Percentiles rank a stretch among this genome's conserved stretches.
phyloP scores from a whole-genome alignment of 2,113 vertebrate species.

The Trematomus loennbergii region DNA sequence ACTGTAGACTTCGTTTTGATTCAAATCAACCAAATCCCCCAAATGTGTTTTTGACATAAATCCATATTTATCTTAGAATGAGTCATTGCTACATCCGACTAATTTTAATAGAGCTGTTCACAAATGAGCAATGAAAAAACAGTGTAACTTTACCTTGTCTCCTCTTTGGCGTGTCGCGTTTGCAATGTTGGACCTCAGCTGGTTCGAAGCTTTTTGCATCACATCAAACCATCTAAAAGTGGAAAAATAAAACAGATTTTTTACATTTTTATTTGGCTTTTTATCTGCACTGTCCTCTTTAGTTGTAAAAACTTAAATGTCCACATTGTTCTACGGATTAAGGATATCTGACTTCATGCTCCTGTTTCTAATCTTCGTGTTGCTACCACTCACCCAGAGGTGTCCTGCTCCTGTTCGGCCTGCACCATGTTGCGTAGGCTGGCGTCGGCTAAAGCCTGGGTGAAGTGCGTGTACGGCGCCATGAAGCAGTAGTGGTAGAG shows the following conservation, averaged over 20 bases:
- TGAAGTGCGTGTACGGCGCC: slow-evolving; percentile 98
- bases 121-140: background rate
- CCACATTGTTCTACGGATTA: too few relatives aligned
- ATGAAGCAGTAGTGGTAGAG: slow-evolving; percentile 99
- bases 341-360: too few relatives aligned
- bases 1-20: too few relatives aligned
- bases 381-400: slow-evolving; percentile 87
- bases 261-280: background rate
- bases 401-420: slow-evolving; percentile 92
- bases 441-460: slow-evolving; percentile 96
- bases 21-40: too few relatives aligned
- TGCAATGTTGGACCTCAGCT: slow-evolving; percentile 90
- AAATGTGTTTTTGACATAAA: too few relatives aligned
- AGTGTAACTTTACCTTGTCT: slow-evolving; percentile 89
- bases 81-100: too few relatives aligned
- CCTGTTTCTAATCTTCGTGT: background rate
- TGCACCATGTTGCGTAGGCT: slow-evolving; percentile 97
- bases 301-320: too few relatives aligned
- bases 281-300: background rate
- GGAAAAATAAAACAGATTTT: background rate
- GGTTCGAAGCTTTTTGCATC: slow-evolving; percentile 94
- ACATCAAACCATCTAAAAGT: slow-evolving; percentile 95
- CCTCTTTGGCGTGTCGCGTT: slow-evolving; percentile 91
- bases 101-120: too few relatives aligned
- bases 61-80: too few relatives aligned